Conservation (phyloP, 2,888 invertebrate genomes). For the Diploptera punctata region DNA sequence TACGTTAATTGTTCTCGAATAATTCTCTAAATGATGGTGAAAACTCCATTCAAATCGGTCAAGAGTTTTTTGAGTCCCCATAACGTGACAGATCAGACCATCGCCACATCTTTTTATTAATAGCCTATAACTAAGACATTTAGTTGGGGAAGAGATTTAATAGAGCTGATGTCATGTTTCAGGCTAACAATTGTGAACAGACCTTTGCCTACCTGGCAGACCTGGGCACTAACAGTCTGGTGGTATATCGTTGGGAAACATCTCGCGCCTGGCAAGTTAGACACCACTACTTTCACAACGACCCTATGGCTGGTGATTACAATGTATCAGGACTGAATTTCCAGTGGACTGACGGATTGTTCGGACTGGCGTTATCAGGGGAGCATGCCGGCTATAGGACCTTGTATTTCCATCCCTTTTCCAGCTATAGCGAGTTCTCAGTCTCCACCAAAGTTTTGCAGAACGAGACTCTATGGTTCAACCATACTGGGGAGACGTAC, state of each 20-base stretch:
- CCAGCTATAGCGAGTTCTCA: conserved; percentile 76
- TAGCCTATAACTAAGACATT: too few relatives aligned
- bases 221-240: conserved; percentile 80
- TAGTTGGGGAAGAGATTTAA: too few relatives aligned
- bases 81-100: too few relatives aligned
- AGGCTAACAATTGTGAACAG: conserved; percentile 69
- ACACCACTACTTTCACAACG: conserved; percentile 73
- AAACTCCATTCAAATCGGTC: too few relatives aligned
- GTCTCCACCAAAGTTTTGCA: conserved; percentile 73
- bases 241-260: conserved; percentile 77
- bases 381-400: conserved; percentile 70
- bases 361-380: conserved; percentile 73
- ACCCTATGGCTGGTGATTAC: conserved; percentile 78
- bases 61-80: too few relatives aligned
- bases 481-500: conserved; percentile 59
- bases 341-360: conserved; percentile 78
- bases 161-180: too few relatives aligned
- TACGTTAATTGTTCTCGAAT: too few relatives aligned
- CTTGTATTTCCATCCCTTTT: conserved; percentile 80
- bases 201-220: conserved; percentile 82
- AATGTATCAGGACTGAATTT: conserved; percentile 64
- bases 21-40: too few relatives aligned
- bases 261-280: conserved; percentile 77
- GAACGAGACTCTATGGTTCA: conserved; percentile 57
- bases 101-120: too few relatives aligned